A percentile compares a stretch with the other conserved stretches of the same genome.
These are phyloP conservation scores for Arvicanthis niloticus DNA, from an alignment of 2,113 vertebrate genomes.

Conservation along the genomic window DNA sequence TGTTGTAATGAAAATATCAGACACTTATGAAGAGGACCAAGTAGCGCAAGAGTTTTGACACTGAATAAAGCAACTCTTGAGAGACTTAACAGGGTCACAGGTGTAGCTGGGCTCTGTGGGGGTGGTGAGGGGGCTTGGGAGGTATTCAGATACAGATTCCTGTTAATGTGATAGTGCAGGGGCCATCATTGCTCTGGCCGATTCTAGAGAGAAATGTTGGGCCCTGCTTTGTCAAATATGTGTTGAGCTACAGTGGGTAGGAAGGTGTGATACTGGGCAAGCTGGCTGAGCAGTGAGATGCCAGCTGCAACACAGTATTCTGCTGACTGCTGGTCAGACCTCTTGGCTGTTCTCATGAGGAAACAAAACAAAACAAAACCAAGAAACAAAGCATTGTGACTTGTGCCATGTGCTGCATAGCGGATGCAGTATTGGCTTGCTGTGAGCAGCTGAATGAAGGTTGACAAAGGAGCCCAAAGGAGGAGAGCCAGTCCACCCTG, in stretches of 20 bases:
- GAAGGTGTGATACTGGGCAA: too few relatives aligned
- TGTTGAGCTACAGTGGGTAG: fast-evolving
- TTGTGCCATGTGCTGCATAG: fast-evolving
- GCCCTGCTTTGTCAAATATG: background rate
- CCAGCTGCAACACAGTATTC: background rate
- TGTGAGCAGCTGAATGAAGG: background rate
- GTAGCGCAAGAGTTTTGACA: background rate
- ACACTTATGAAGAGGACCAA: background rate
- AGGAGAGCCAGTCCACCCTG: fast-evolving
- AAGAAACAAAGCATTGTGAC: background rate
- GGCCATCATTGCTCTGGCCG: background rate
- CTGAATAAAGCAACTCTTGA: background rate
- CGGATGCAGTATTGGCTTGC: background rate
- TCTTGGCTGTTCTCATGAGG: background rate
- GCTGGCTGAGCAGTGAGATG: background rate
- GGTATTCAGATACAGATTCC: background rate
- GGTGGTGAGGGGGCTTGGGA: too few relatives aligned
- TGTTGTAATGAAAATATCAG: background rate
- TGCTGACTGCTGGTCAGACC: background rate
- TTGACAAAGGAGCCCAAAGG: background rate
- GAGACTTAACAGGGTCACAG: background rate
- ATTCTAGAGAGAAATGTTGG: background rate
- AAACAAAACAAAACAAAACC: background rate
- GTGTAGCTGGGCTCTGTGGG: background rate
- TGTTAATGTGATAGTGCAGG: too few relatives aligned